Evolutionary conservation across 2,888 invertebrate species (phyloP), one percentile per base, ranked within the genome.

Genomic region (Meteorus colon): DNA sequence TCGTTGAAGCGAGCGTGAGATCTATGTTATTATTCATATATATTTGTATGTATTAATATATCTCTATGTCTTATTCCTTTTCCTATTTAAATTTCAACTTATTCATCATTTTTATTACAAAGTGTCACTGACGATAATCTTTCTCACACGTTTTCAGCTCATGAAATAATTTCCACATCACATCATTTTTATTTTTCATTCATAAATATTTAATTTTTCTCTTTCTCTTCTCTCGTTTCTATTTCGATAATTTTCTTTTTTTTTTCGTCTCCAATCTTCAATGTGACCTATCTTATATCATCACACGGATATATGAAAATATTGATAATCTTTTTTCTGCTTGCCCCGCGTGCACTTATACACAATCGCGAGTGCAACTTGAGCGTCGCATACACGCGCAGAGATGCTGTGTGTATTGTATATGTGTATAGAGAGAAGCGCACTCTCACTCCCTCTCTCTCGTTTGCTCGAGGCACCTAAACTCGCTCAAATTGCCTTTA

Each of bases 401-500:
- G 68, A 68, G 68, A 68, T 60, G 62, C 68, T 68, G 41, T 31
- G n/a, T 31, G 48, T n/a, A n/a, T n/a, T n/a, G 16, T 55, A 2
- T 55, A 55, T 1, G 37, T 72, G 45, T 60, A 65, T 41, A 70
- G 67, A 70, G 48, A 65, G 62, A 69, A 24, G n/a, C 66, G 45
- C 31, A 55, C 73, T 34, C 73, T 34, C 48, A 48, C 69, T 73
- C 51, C 51, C 68, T 51, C 14, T 65, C 73, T 73, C 69, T 73
- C 75, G 74, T 77, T 78, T 78, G 78, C 81, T 79, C 79, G 78
- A 78, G 81, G 70, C 77, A 81, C 83, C 82, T 84, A 81, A 86
- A 86, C 81, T 84, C 83, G 84, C 71, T 77, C 82, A 82, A 85
- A 86, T 86, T 84, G 85, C 82, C 84, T 84, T 82, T 86, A 85